Base-by-base conservation (phyloP, 2,797 vertebrate species). In the Trematomus bernacchii region DNA sequence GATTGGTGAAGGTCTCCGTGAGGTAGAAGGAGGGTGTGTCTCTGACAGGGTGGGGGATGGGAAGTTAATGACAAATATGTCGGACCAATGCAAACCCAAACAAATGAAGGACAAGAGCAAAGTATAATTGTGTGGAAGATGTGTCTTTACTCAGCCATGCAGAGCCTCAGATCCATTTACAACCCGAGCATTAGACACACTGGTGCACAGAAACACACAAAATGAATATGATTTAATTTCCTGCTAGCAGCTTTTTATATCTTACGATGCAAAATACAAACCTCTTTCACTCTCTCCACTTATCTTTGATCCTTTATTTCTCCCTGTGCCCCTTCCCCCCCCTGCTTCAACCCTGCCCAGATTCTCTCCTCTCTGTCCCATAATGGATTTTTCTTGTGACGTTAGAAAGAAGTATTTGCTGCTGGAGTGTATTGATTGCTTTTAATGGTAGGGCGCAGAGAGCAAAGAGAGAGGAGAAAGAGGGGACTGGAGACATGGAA, bases 351-450 rank as follows among this genome's bases (percentile, higher is more conserved):
- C 70, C 75, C 75, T 68, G 61, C 83, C 42, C 71, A 7, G 75
- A 64, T 80, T 82, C 77, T 78, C 82, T 64, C 69, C 80, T 85
- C 86, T 77, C 78, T 82, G 79, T 47, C 86, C 76, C 80, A 84
- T 93, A 93, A 94, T 95, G 91, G 93, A 93, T 94, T 94, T 91
- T 92, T 92, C 86, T 89, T 83, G 89, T 92, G 93, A 94, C 86
- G 80, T 91, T 90, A 73, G 91, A 87, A 89, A 87, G 88, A 91
- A 90, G 85, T 88, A 93, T 92, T 91, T 87, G 86, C 84, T 90
- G 85, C 87, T 85, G 84, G 91, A 93, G 91, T 93, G 89, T 94
- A 94, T 94, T 92, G 94, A 95, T 95, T 88, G 87, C 80, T 91
- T 91, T 91, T 94, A 94, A 94, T 94, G 93, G 93, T 76, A 69